Conservation (phyloP, 1,140 invertebrate species). For the Galendromus occidentalis region DNA sequence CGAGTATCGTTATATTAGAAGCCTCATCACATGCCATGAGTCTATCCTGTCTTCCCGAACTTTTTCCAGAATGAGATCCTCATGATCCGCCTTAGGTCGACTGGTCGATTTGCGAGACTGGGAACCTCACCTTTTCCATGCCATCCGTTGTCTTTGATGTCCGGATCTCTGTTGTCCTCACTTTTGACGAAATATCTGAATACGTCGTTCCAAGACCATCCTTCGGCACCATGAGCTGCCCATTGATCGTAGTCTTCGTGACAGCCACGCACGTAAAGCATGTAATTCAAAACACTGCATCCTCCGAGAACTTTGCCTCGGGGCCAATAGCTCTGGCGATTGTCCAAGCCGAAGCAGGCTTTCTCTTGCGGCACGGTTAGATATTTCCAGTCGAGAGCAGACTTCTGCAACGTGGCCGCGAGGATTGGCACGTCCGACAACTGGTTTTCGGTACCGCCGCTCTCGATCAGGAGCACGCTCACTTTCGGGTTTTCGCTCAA, state of each 20-base stretch:
- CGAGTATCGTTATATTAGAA: too few relatives aligned
- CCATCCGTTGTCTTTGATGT: slow-evolving; percentile 39
- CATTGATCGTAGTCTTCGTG: slow-evolving; percentile 76
- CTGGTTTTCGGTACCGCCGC: slow-evolving; percentile 72
- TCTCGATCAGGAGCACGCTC: slow-evolving; percentile 57
- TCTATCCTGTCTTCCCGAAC: too few relatives aligned
- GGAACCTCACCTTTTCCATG: slow-evolving; percentile 22
- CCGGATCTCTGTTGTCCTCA: slow-evolving; percentile 62
- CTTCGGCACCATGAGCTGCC: slow-evolving; percentile 59
- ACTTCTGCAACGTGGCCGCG: slow-evolving; percentile 59
- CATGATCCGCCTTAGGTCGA: too few relatives aligned
- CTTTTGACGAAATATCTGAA: slow-evolving; percentile 42
- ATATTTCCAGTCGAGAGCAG: slow-evolving; percentile 47
- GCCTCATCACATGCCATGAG: too few relatives aligned
- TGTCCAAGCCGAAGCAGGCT: slow-evolving; percentile 13
- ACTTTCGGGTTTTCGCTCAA: slow-evolving; percentile 44
- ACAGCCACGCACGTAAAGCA: slow-evolving; percentile 86
- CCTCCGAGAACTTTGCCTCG: slow-evolving; percentile 37
- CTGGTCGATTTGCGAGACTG: too few relatives aligned
- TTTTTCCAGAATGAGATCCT: too few relatives aligned
- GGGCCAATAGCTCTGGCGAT: slow-evolving; percentile 23
- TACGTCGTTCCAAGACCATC: slow-evolving; percentile 73
- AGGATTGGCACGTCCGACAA: slow-evolving; percentile 67
- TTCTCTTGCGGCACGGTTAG: slow-evolving; percentile 38
- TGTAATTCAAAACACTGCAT: slow-evolving; percentile 77